phyloP scores from a whole-genome alignment of 2,888 invertebrate genomes.

The Neoaliturus tenellus region DNA sequence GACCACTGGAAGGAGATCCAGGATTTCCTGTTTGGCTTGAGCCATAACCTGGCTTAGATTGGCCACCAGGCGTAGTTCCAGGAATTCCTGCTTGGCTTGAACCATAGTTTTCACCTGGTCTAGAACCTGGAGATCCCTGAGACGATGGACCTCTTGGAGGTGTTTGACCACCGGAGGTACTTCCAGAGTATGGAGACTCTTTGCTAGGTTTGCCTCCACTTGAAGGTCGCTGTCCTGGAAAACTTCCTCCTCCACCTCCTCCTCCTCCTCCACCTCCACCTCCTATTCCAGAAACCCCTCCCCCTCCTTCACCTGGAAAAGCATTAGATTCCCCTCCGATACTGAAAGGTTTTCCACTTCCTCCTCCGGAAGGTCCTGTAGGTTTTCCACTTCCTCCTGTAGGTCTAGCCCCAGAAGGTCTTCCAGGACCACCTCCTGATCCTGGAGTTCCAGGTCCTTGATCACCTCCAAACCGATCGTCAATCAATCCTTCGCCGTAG shows the following conservation, averaged over 20 bases:
- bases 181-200: too few relatives aligned
- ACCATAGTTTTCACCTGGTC: too few relatives aligned
- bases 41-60: too few relatives aligned
- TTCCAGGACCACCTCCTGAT: background rate
- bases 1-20: background rate
- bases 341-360: background rate
- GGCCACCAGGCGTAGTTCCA: too few relatives aligned
- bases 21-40: too few relatives aligned
- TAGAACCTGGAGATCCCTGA: too few relatives aligned
- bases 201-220: background rate
- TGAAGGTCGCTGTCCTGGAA: background rate
- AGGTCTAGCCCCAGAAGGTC: background rate
- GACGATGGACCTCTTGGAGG: background rate
- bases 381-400: background rate
- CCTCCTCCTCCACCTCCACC: background rate
- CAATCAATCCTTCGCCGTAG: background rate
- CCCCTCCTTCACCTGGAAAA: background rate
- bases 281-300: background rate
- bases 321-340: background rate
- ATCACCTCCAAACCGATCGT: background rate
- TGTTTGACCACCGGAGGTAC: background rate
- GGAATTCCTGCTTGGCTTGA: too few relatives aligned
- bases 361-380: background rate
- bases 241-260: background rate
- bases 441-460: background rate